Evolutionary conservation across 23 tunicate species (phyloP).

Genomic region (Clavelina lepadiformis): DNA sequence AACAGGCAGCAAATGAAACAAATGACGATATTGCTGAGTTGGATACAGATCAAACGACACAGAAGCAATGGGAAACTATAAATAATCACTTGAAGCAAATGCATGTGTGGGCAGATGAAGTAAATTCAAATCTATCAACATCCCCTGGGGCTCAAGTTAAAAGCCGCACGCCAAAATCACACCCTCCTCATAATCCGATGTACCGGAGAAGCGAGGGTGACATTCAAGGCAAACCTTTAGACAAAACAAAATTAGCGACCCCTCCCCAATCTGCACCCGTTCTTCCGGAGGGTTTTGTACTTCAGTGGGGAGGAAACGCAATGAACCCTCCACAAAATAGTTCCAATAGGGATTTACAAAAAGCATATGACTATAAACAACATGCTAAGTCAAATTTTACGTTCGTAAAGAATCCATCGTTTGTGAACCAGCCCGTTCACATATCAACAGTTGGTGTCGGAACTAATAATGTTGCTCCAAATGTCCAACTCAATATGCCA

Average conservation of each 20-base stretch:
- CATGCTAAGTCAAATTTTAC: too few relatives aligned
- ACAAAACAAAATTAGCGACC: background rate
- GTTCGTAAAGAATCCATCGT: too few relatives aligned
- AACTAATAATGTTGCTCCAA: too few relatives aligned
- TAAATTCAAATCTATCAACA: conserved; percentile 15
- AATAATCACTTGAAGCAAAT: conserved; percentile 33
- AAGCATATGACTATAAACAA: too few relatives aligned
- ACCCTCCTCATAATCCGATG: conserved; percentile 32
- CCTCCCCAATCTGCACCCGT: conserved; percentile 86
- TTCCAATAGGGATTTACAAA: too few relatives aligned
- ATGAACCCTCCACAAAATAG: background rate
- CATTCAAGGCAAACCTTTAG: conserved; percentile 2
- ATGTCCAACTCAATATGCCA: too few relatives aligned
- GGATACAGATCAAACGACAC: too few relatives aligned
- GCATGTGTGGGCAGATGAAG: conserved; percentile 13
- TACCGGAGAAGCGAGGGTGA: conserved; percentile 56
- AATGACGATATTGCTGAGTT: too few relatives aligned
- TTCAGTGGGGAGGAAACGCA: conserved; percentile 26
- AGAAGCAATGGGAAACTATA: conserved; percentile 50
- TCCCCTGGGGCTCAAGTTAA: conserved; percentile 16
- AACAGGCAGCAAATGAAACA: too few relatives aligned
- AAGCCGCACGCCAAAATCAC: conserved; percentile 10
- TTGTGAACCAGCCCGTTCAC: too few relatives aligned
- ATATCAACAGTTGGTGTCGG: too few relatives aligned
- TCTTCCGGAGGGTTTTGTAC: conserved; percentile 47